Percentiles rank a stretch among this genome's conserved stretches.
Conservation (phyloP, 2,797 vertebrate species). For the Xyrichtys novacula region DNA sequence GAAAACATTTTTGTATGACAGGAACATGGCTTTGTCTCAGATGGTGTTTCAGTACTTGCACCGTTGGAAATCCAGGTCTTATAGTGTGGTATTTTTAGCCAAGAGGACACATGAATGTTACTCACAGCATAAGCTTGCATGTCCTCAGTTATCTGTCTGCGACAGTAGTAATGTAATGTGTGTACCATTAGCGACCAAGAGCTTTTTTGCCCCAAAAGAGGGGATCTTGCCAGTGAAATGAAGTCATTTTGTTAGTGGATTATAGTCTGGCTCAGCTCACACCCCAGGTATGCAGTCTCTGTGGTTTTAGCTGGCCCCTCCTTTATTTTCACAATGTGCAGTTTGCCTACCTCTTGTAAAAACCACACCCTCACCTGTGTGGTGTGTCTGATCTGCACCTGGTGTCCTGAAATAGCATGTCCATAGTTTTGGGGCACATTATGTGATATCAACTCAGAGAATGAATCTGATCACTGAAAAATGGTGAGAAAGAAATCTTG, state of each 20-base stretch:
- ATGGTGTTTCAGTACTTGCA: background rate
- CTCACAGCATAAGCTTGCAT: background rate
- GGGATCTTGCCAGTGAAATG: background rate
- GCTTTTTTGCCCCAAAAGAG: background rate
- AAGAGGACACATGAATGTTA: background rate
- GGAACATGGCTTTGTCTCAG: background rate
- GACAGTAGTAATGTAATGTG: background rate
- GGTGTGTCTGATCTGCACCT: background rate
- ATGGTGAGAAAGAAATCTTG: slow-evolving; percentile 6
- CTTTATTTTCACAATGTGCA: slow-evolving; percentile 19
- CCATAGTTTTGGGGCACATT: no score
- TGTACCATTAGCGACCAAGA: background rate
- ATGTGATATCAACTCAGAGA: fast-evolving
- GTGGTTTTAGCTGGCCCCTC: slow-evolving; percentile 39
- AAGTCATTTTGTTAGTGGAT: background rate
- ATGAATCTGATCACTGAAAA: background rate
- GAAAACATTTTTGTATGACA: background rate
- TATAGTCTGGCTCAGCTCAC: background rate
- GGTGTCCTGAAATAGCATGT: background rate
- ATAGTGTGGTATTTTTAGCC: slow-evolving; percentile 46
- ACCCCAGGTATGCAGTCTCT: background rate
- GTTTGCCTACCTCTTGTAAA: background rate
- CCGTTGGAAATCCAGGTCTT: slow-evolving; percentile 23
- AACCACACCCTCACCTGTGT: slow-evolving; percentile 77
- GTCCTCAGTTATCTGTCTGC: slow-evolving; percentile 8